These are phyloP conservation scores for Harlomillsia oculata DNA, from an alignment of 1,140 invertebrate genomes.

Conservation along the genomic window DNA sequence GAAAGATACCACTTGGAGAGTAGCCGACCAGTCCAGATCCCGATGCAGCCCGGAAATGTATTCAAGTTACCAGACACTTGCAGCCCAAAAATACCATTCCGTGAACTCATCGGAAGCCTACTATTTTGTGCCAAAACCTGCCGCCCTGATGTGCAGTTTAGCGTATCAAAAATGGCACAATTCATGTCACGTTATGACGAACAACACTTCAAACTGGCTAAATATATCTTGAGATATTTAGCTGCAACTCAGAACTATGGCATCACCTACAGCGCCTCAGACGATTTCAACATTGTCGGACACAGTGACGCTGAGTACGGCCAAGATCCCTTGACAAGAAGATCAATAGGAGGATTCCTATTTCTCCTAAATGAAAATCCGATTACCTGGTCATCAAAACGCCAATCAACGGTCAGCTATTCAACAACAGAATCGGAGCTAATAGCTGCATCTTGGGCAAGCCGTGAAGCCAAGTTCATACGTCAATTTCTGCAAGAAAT, in stretches of 20 bases:
- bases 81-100: conserved; percentile 1
- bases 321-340: conserved; percentile 19
- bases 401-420: neutral
- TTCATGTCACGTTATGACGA: neutral
- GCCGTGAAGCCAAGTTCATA: neutral
- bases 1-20: neutral
- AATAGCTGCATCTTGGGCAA: neutral
- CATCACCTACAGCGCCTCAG: neutral
- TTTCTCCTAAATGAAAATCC: neutral
- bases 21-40: neutral
- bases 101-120: conserved; percentile 1
- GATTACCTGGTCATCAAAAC: neutral
- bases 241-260: neutral
- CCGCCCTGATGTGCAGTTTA: neutral
- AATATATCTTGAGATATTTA: neutral
- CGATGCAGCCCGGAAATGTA: neutral
- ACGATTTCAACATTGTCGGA: conserved; percentile 5
- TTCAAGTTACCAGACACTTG: too few species aligned
- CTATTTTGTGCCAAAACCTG: conserved; percentile 3
- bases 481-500: neutral
- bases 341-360: conserved; percentile 32
- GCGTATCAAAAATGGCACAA: conserved; percentile 8
- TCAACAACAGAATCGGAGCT: neutral
- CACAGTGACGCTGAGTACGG: conserved; percentile 37
- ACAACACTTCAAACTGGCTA: neutral